Evolutionary conservation across 2,888 invertebrate genomes (phyloP).

Genomic region (Lathronympha strigana): DNA sequence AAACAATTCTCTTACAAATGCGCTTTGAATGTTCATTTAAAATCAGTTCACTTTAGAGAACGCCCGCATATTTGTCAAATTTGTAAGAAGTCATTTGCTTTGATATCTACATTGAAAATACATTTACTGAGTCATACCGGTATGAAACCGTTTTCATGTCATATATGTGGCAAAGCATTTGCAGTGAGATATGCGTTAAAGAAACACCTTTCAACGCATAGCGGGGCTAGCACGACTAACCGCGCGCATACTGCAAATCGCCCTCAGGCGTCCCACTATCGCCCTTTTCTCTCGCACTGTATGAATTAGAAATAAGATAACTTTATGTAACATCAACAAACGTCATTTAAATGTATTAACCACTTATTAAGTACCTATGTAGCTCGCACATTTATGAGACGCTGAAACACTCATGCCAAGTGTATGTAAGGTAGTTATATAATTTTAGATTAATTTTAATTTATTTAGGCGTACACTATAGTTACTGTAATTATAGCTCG

Average conservation of each 20-base stretch:
- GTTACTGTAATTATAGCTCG: background rate
- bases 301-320: conserved; percentile 7
- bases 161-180: conserved; percentile 15
- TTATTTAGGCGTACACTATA: background rate
- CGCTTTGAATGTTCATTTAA: conserved; percentile 21
- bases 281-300: conserved; percentile 7
- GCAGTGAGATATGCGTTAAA: conserved; percentile 16
- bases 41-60: conserved; percentile 20
- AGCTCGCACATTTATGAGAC: background rate
- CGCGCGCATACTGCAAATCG: background rate
- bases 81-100: conserved; percentile 18
- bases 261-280: background rate
- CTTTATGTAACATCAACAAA: background rate
- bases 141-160: conserved; percentile 13
- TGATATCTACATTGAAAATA: conserved; percentile 13
- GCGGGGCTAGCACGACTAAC: background rate
- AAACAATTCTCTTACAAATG: conserved; percentile 27
- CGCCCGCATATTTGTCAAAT: conserved; percentile 18
- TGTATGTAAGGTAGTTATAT: background rate
- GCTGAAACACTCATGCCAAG: background rate
- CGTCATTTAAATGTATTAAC: background rate
- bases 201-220: conserved; percentile 12
- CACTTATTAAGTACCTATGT: background rate
- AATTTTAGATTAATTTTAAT: background rate
- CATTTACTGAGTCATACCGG: conserved; percentile 20